phyloP scores from a whole-genome alignment of 2,888 invertebrate genomes.

The Calliscelio sp. region DNA sequence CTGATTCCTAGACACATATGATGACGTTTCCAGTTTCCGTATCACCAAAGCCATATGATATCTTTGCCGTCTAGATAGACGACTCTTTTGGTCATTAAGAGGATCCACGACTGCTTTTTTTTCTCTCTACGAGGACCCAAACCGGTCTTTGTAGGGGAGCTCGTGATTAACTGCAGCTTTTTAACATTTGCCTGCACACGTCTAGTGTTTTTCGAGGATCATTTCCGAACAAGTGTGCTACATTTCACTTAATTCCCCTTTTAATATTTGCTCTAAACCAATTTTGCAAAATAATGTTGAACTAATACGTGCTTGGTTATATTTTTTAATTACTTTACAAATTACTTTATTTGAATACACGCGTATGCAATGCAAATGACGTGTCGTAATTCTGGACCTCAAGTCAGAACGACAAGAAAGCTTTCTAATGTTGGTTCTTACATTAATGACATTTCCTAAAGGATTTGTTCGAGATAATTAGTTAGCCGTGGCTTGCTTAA shows the following conservation, averaged over 20 bases:
- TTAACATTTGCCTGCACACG: conserved; percentile 76
- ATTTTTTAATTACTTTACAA: too few species aligned
- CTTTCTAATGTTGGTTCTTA: too few species aligned
- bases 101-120: conserved; percentile 68
- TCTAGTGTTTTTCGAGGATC: conserved; percentile 70
- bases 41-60: conserved; percentile 14
- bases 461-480: too few species aligned
- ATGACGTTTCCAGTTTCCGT: conserved; percentile 32
- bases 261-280: too few species aligned
- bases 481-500: too few species aligned
- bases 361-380: too few species aligned
- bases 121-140: conserved; percentile 28
- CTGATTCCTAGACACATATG: conserved; percentile 18
- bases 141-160: conserved; percentile 70
- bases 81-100: conserved; percentile 74
- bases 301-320: too few species aligned
- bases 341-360: too few species aligned
- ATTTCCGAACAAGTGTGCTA: conserved; percentile 54
- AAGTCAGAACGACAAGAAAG: too few species aligned
- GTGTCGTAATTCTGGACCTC: too few species aligned
- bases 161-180: conserved; percentile 70
- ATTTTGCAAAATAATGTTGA: too few species aligned
- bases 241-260: conserved; percentile 38
- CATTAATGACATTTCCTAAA: too few species aligned
- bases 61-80: conserved; percentile 43